Percentiles rank a stretch among this genome's conserved stretches.
Evolutionary conservation across 92 coral and sea anemone species (phyloP).

Genomic region (Virgularia gustaviana): DNA sequence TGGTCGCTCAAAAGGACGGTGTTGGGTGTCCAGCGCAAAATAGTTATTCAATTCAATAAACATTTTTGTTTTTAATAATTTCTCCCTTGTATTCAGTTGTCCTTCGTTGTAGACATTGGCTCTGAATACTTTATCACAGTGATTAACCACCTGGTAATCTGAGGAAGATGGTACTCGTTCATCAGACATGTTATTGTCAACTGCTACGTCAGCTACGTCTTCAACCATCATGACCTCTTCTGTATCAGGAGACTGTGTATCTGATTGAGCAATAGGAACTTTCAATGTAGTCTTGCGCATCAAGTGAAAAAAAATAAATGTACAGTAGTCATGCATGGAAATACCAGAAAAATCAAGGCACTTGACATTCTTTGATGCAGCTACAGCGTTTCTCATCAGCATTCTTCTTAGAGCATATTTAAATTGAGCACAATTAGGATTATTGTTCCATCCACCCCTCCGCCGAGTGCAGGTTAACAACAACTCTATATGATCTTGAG

Average conservation of each 20-base stretch:
- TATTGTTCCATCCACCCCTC: too few species aligned
- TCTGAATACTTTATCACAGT: not conserved
- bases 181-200: not conserved
- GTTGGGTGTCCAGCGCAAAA: not conserved
- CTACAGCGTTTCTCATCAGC: not conserved
- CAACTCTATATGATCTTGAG: too few species aligned
- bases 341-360: not conserved
- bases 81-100: not conserved
- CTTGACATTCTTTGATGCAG: not conserved
- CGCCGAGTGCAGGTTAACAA: too few species aligned
- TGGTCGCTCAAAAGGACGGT: not conserved
- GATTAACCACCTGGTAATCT: not conserved
- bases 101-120: not conserved
- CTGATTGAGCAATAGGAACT: too few species aligned
- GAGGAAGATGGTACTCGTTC: not conserved
- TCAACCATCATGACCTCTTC: too few species aligned
- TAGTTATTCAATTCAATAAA: not conserved
- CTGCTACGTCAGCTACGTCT: not conserved
- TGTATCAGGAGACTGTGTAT: too few species aligned
- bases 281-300: not conserved
- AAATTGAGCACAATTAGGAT: too few species aligned
- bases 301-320: not conserved
- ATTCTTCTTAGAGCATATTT: not conserved
- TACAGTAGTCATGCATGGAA: not conserved
- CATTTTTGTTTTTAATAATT: not conserved